Evolutionary conservation across 1,140 invertebrate genomes (phyloP).

Genomic region (Helicorthomorpha holstii): DNA sequence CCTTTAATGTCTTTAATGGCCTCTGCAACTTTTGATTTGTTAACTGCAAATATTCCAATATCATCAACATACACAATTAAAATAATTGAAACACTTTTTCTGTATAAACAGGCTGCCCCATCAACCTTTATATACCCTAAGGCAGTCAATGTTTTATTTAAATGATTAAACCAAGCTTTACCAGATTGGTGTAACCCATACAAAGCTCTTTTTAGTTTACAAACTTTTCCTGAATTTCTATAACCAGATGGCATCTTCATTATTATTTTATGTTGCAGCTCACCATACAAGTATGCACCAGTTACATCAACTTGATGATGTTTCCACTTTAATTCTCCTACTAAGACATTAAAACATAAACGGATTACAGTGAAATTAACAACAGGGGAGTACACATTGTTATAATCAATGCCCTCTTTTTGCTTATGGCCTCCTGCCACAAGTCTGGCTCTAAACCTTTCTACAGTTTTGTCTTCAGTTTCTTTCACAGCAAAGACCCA

Average conservation of each 20-base stretch:
- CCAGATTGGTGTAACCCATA: conserved; percentile 21
- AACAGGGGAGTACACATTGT: too few species aligned
- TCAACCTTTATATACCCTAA: too few species aligned
- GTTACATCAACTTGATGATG: background rate
- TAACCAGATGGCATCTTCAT: background rate
- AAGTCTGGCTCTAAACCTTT: conserved; percentile 2
- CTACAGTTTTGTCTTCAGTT: background rate
- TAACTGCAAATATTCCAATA: too few species aligned
- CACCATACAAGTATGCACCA: conserved; percentile 13
- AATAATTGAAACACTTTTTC: too few species aligned
- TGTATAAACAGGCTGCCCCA: too few species aligned
- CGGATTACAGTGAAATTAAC: too few species aligned
- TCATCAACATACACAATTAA: too few species aligned
- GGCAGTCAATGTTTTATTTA: too few species aligned
- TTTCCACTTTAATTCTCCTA: background rate
- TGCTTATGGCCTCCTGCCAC: background rate
- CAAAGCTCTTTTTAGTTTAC: conserved; percentile 17
- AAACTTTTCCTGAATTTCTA: conserved; percentile 7
- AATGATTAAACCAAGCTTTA: too few species aligned
- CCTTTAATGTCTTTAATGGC: too few species aligned
- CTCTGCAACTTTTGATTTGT: too few species aligned
- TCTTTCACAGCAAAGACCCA: background rate
- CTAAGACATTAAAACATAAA: too few species aligned
- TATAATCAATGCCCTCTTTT: background rate
- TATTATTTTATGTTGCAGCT: background rate